Percentiles rank a stretch among this genome's conserved stretches.
Evolutionary conservation across 2,797 vertebrate genomes (phyloP).

Genomic region (Dromococcyx pavoninus): DNA sequence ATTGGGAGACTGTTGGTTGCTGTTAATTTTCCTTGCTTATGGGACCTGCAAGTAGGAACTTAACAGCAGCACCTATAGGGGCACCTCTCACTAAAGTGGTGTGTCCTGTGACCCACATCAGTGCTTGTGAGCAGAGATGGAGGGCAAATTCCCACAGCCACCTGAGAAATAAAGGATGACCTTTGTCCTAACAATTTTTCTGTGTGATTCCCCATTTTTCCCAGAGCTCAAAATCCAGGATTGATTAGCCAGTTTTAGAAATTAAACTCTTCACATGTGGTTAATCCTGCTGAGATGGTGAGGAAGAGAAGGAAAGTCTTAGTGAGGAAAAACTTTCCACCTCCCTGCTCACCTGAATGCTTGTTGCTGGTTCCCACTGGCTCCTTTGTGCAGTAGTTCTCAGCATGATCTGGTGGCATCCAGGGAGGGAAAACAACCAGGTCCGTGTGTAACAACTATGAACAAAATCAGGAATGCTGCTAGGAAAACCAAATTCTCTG

Average conservation of each 20-base stretch:
- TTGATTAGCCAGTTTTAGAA: neutral
- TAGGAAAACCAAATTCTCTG: neutral
- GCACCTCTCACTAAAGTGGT: neutral
- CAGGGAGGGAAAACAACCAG: too few species aligned
- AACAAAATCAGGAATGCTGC: neutral
- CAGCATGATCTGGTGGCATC: rapidly evolving
- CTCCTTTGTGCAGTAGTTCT: neutral
- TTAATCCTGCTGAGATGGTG: neutral
- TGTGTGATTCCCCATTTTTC: neutral
- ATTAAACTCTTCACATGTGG: neutral
- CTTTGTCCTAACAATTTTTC: neutral
- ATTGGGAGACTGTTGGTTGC: neutral
- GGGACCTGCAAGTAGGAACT: neutral
- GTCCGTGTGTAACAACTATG: neutral
- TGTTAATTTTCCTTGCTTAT: neutral
- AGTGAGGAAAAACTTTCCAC: neutral
- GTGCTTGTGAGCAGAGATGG: neutral
- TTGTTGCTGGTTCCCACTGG: neutral
- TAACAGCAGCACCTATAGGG: neutral
- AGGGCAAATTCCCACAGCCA: neutral
- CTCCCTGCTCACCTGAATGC: neutral
- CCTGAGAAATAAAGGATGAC: neutral
- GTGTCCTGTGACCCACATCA: neutral
- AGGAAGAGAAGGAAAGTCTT: neutral
- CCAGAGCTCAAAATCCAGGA: neutral